A percentile compares a stretch with the other conserved stretches of the same genome.
Conservation (phyloP, 2,797 vertebrate genomes). For the Rhynchotus rufescens region DNA sequence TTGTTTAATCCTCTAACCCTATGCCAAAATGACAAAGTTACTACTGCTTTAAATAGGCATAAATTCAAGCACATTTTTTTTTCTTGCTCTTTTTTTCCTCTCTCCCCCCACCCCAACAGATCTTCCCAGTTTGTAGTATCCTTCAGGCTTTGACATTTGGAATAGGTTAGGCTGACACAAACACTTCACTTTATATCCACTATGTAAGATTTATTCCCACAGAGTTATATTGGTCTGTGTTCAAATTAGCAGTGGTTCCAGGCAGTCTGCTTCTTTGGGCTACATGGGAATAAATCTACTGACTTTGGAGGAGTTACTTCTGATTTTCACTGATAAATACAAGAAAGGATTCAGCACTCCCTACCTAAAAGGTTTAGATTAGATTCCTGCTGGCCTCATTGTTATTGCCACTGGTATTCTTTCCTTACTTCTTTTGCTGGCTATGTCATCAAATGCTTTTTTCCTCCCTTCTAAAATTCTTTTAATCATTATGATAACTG, state of each 20-base stretch:
- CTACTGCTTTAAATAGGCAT: not conserved
- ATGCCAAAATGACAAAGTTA: not conserved
- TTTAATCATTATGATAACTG: not conserved
- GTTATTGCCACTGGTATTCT: constrained; percentile 7
- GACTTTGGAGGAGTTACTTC: constrained; percentile 42
- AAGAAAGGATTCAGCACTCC: constrained; percentile 25
- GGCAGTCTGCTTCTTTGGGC: constrained; percentile 69
- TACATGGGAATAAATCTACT: constrained; percentile 62
- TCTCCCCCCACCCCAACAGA: not conserved
- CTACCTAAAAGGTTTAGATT: constrained; percentile 43
- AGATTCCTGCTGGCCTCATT: constrained; percentile 25
- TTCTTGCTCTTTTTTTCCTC: not conserved
- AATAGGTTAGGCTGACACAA: constrained; percentile 57
- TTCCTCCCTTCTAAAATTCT: not conserved
- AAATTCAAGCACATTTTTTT: not conserved
- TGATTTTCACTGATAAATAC: constrained; percentile 63
- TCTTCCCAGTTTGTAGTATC: not conserved
- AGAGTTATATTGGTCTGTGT: constrained; percentile 52
- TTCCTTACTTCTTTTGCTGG: not conserved
- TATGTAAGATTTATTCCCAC: constrained; percentile 58
- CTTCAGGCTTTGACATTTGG: constrained; percentile 31
- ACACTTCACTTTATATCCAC: constrained; percentile 40
- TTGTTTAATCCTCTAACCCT: not conserved
- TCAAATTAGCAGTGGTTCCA: constrained; percentile 71
- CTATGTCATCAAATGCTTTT: constrained; percentile 9